These are phyloP conservation scores for Heloderma charlesbogerti DNA, from an alignment of 2,113 vertebrate genomes.

Conservation along the genomic window DNA sequence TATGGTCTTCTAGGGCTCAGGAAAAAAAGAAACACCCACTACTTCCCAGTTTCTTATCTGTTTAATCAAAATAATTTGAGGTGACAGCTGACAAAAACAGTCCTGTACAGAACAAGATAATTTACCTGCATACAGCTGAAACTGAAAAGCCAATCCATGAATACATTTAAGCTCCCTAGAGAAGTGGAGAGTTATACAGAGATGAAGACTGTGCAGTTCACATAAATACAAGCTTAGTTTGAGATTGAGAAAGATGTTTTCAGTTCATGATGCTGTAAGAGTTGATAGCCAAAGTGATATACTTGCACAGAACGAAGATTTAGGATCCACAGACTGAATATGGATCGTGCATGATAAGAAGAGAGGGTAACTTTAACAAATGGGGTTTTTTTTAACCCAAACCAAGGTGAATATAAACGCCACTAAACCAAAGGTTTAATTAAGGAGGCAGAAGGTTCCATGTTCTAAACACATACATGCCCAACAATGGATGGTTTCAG, in stretches of 20 bases:
- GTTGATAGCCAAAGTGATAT: background rate
- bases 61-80: constrained; percentile 35
- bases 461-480: background rate
- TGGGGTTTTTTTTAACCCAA: too few relatives aligned
- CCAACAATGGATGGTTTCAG: background rate
- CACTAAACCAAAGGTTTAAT: background rate
- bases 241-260: constrained; percentile 14
- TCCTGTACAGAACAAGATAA: constrained; percentile 23
- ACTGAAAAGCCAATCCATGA: constrained; percentile 14
- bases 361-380: background rate
- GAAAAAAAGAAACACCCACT: constrained; percentile 8
- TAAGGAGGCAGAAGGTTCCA: background rate
- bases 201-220: background rate
- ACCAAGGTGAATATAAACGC: background rate
- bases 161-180: constrained; percentile 8
- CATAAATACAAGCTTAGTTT: background rate
- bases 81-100: constrained; percentile 46
- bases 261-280: background rate
- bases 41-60: constrained; percentile 35
- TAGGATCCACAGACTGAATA: background rate
- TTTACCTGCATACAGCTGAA: constrained; percentile 23
- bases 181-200: background rate
- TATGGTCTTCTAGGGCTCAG: accelerated
- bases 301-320: background rate
- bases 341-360: background rate